Evolutionary conservation across 2,797 vertebrate genomes (phyloP).

Genomic region (Nasua narica): DNA sequence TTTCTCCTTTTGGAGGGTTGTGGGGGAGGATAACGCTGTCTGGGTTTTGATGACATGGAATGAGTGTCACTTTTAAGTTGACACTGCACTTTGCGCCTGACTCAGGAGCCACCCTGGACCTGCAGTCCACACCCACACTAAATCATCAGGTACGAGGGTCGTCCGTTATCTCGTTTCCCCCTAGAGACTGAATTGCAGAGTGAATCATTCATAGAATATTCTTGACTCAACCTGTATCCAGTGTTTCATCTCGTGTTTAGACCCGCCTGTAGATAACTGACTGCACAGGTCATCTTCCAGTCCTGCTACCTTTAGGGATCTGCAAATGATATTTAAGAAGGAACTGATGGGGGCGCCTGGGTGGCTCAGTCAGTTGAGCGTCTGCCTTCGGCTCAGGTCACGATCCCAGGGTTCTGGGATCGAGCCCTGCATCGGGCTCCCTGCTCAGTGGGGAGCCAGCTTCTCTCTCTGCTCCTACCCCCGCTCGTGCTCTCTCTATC

Average conservation of each 20-base stretch:
- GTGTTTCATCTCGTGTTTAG: constrained; percentile 56
- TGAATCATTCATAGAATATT: constrained; percentile 14
- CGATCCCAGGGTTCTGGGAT: not conserved
- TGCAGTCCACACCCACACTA: not conserved
- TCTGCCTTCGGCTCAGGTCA: not conserved
- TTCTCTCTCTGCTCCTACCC: not conserved
- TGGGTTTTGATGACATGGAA: constrained; percentile 11
- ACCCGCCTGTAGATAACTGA: constrained; percentile 46
- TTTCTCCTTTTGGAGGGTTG: not conserved
- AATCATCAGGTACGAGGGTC: not conserved
- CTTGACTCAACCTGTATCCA: not conserved
- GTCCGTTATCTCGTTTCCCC: not conserved
- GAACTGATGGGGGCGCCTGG: not conserved
- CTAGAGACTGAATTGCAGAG: not conserved
- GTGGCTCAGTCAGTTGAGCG: not conserved
- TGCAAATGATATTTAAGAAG: constrained; percentile 47
- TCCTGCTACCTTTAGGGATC: not conserved
- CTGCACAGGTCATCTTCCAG: constrained; percentile 41
- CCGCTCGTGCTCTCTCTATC: not conserved
- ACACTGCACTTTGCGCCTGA: not conserved
- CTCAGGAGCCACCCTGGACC: too few relatives aligned
- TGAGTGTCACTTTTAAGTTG: not conserved
- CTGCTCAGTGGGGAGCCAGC: not conserved
- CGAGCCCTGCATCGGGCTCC: not conserved
- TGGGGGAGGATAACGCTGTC: not conserved